Percentiles rank a stretch among this genome's conserved stretches.
Evolutionary conservation across 1,140 invertebrate species (phyloP).

Genomic region (Drosophila pectinifera): DNA sequence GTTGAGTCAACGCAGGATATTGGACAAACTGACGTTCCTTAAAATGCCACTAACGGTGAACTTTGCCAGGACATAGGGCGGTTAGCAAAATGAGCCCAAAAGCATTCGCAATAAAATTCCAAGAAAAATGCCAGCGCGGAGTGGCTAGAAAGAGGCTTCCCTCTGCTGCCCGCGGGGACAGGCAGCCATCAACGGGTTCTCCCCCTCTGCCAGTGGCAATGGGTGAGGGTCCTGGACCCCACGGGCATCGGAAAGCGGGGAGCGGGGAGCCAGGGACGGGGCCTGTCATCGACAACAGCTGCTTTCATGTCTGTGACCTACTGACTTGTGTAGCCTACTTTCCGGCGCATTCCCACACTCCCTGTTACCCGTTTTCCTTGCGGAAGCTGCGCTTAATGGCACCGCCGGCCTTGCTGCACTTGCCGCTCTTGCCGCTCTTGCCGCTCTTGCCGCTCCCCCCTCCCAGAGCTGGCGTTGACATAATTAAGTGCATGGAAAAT

Average conservation of each 20-base stretch:
- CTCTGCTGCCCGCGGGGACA: constrained; percentile 31
- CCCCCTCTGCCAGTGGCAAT: background rate
- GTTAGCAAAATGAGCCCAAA: constrained; percentile 42
- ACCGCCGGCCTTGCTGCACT: constrained; percentile 33
- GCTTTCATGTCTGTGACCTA: constrained; percentile 74
- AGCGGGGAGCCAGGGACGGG: constrained; percentile 3
- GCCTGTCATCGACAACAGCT: constrained; percentile 63
- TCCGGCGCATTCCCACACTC: constrained; percentile 46
- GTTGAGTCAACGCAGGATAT: constrained; percentile 31
- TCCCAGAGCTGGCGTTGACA: constrained; percentile 54
- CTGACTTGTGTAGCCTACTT: constrained; percentile 75
- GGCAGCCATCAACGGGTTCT: constrained; percentile 21
- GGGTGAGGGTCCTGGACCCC: constrained; percentile 7
- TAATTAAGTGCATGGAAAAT: constrained; percentile 79
- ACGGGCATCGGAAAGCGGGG: constrained; percentile 15
- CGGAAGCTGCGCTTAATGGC: constrained; percentile 61
- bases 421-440: constrained; percentile 27
- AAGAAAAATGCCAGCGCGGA: constrained; percentile 32
- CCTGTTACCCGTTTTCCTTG: constrained; percentile 20
- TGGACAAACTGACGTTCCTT: constrained; percentile 20
- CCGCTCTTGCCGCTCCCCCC: constrained; percentile 11
- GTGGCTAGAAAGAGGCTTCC: constrained; percentile 40
- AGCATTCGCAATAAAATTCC: constrained; percentile 41
- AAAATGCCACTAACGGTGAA: constrained; percentile 43
- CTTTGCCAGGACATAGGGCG: constrained; percentile 19